Base-by-base conservation (phyloP, 2,888 invertebrate genomes). In the Teinopalpus imperialis region DNA sequence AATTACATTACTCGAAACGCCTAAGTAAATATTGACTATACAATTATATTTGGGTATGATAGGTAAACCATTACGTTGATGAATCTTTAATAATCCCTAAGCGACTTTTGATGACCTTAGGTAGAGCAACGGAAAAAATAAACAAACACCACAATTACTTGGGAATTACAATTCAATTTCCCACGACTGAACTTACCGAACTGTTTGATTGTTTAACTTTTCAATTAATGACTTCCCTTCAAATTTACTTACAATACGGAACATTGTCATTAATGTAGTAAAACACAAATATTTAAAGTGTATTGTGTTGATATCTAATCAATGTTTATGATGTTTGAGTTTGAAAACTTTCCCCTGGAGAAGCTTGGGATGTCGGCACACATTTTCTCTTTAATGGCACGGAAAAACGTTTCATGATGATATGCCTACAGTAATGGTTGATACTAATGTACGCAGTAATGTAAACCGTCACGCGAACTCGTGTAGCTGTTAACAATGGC, bases 81-180 rank as follows among this genome's bases (percentile, higher is more conserved):
- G 68, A 66, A 72, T 60, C 59, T 63, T 59, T 66, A 65, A 63
- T 69, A 68, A 65, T 64, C 62, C 60, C 59, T 82, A 81, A 83
- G 71, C 75, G 79, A 69, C 75, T 76, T 79, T 74, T 81, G 77
- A 85, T 81, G 76, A 66, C 63, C 40, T 56, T 37, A 58, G 48
- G 51, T 53, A 52, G 61, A 51, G 49, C 48, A 50, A 52, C 14
- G 21, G 7, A 7, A 9, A 23, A 37, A 30, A 31, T 37, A 44
- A 36, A 16, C 10, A 30, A 35, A 20, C 31, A 14, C 9, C 31
- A 41, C 23, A 41, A 31, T 24, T 31, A 41, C 16, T 24, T 26
- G 2, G 8, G 3, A 30, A 21, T 30, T 30, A 14, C 9, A 29
- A 13, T 40, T 30, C 30, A 9, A 40, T 40, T 40, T 16, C n/a